Evolutionary conservation across 2,113 vertebrate genomes (phyloP), one percentile per base, ranked within the genome.

Genomic region (Bujurquina vittata): DNA sequence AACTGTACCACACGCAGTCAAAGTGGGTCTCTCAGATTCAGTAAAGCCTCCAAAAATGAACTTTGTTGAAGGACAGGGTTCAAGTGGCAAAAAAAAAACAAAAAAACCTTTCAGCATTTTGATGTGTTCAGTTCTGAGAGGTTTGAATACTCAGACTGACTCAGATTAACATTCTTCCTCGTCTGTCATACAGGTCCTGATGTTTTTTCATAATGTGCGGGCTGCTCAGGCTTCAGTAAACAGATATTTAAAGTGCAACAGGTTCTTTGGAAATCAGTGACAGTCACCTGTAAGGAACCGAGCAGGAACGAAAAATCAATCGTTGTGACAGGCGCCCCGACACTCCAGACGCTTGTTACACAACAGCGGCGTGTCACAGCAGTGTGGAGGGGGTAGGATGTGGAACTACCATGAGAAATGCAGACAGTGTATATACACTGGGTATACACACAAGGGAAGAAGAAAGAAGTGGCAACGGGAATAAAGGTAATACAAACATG

Each of bases 271-370:
- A 31, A 43, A 11, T 75, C 49, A 0, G 58, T 75, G 72, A 10
- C 49, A 63, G 58, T 20, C 73, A 61, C 56, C 74, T 55, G 62
- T 77, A 7, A 67, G 29, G 61, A 77, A 69, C 61, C 62, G 59
- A 58, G 80, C 60, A 20, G 74, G 54, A 33, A 63, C 23, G 23
- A 67, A 56, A 37, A 69, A 76, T 40, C 74, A 69, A 9, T 77
- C 74, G n/a, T 31, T 63, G 46, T 81, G 69, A 73, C 23, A 1
- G 29, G 11, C 12, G 62, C 77, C 54, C 29, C 12, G 23, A 2
- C 62, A 72, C 15, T 55, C 61, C 43, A 54, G n/a, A 55, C 46
- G 55, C 40, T 55, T 60, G n/a, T 72, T 73, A 75, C 46, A 81
- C 22, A 37, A 10, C 35, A 37, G 35, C 35, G 7, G 35, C 9